Evolutionary conservation across 1,140 invertebrate genomes (phyloP).

Genomic region (Ips typographus): DNA sequence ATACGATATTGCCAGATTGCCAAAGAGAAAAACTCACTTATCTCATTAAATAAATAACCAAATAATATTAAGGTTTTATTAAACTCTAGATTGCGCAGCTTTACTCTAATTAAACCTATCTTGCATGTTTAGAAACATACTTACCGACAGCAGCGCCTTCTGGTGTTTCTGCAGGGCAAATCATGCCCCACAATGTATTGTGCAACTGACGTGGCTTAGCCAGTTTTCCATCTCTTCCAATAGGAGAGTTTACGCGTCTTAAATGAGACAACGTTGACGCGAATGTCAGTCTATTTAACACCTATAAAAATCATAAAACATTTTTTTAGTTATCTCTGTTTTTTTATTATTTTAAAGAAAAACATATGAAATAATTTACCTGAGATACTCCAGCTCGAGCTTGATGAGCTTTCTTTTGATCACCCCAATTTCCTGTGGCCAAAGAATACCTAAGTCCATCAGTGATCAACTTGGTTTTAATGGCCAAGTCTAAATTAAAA

Average conservation of each 20-base stretch:
- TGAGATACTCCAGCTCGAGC: constrained; percentile 69
- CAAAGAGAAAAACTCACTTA: no score
- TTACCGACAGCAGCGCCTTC: constrained; percentile 71
- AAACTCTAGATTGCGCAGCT: no score
- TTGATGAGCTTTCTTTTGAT: constrained; percentile 99
- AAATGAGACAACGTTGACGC: constrained; percentile 98
- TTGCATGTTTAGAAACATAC: constrained; percentile 58
- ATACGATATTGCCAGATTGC: no score
- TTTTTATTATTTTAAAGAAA: background rate
- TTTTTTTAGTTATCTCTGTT: background rate
- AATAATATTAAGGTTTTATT: no score
- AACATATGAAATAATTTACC: constrained; percentile 49
- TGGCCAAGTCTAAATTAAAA: constrained; percentile 95
- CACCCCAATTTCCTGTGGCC: constrained; percentile 99
- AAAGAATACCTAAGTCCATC: constrained; percentile 97
- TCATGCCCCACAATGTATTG: constrained; percentile 99
- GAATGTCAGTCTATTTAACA: constrained; percentile 92
- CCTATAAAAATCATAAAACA: constrained; percentile 50
- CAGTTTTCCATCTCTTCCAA: constrained; percentile 97
- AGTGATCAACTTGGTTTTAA: constrained; percentile 97
- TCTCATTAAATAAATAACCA: no score
- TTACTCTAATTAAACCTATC: background rate
- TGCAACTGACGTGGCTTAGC: constrained; percentile 97
- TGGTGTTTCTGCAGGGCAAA: constrained; percentile 98
- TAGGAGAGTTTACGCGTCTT: constrained; percentile 95